Evolutionary conservation across 2,888 invertebrate species (phyloP), one percentile per base, ranked within the genome.

Genomic region (Acrocyrtus sp.): DNA sequence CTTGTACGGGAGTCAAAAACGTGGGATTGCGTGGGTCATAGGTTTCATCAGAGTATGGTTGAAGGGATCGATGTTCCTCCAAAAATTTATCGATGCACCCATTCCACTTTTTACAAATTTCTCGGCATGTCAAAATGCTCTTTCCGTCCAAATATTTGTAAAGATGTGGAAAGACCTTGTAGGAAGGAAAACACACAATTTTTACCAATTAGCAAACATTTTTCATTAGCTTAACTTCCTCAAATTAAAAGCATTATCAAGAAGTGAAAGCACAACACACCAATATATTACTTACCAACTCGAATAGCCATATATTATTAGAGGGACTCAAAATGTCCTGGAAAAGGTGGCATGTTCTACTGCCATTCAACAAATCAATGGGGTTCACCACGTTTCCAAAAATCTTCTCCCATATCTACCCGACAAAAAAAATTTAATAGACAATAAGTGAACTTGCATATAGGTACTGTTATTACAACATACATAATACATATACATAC

Each of bases 321-420:
- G 12, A 10, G 0, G 57, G 57, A n/a, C 45, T 41, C 45, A 57
- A 10, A 15, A 57, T 17, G 15, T 24, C 5, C 10, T 57, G 24
- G n/a, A 57, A 19, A 6, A 43, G 57, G 15, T 26, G 41, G 1
- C 10, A 43, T 3, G 43, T 41, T 17, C 22, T 43, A 10, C 26
- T n/a, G 17, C 41, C 57, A 45, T 57, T 57, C 17, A 57, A 26
- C 10, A 43, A 26, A 26, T 57, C 57, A 24, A 26, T 26, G 0
- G 57, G 19, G 19, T 45, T 34, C 17, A 12, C 19, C 24, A 57
- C 6, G 45, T 43, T 26, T 17, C 19, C 26, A 41, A 57, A 57
- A 41, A 57, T 57, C 1, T 27, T 57, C 8, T 57, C 57, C 57
- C 57, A 57, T 17, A 57, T 3, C 57, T 57, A 12, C 17, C 24